Evolutionary conservation across 2,113 vertebrate genomes (phyloP), one percentile per base, ranked within the genome.

Genomic region (Strigops habroptila): DNA sequence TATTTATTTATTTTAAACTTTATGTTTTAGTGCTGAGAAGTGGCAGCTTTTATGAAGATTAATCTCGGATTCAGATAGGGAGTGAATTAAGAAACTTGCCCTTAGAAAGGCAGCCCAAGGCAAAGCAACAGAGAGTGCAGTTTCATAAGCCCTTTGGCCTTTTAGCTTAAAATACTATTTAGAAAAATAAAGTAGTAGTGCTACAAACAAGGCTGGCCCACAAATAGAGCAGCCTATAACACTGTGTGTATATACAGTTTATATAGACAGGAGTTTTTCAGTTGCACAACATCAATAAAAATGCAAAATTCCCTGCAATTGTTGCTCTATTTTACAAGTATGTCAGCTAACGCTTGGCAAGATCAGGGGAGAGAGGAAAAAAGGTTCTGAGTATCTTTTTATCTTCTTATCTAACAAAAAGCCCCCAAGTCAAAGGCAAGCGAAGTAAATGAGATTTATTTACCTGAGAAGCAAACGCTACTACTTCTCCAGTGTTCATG

Each of bases 401-500:
- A 59, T 16, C 33, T 24, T 12, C 4, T 71, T 28, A 12, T 0
- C 2, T 76, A 35, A 41, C 28, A 39, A 80, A 70, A 89, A 70
- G 28, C 7, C 16, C 62, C 31, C 5, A 70, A 59, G 31, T 70
- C 59, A 86, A 53, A 69, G 51, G 6, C 13, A 64, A 59, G 22
- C 39, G 25, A 80, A 84, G 12, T 23, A 69, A 60, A 46, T 23
- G 17, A 57, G 25, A 24, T 48, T 16, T 48, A 57, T 93, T 95
- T 92, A 99, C 99, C 98, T 99, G 98, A 60, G 98, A 97, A 81
- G 99, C 98, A 96, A 99, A 97, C 16, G 98, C 98, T n/a, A 98
- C 98, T 31, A 99, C 74, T 62, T 99, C 99, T 57, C 99, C 99
- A 1, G 97, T 97, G 76, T 79, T 98, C 99, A 99, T 99, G 24